phyloP scores from a whole-genome alignment of 2,797 vertebrate genomes.

The Melanogrammus aeglefinus region DNA sequence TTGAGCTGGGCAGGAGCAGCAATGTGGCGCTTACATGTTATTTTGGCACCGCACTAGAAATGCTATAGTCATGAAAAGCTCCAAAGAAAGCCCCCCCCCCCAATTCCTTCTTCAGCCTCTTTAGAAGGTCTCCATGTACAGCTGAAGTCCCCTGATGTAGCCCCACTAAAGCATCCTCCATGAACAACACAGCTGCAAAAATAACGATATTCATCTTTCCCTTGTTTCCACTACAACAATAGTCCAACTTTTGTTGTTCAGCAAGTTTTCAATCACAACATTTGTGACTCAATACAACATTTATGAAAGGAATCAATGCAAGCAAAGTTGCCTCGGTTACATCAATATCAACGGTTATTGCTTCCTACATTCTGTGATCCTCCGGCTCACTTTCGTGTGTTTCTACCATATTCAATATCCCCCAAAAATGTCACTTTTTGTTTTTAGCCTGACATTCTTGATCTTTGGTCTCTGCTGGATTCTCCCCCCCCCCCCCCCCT shows the following conservation, averaged over 20 bases:
- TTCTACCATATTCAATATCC: background rate
- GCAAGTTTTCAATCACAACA: too few species aligned
- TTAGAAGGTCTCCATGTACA: slow-evolving; percentile 24
- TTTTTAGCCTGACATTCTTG: background rate
- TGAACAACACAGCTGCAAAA: background rate
- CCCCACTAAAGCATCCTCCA: slow-evolving; percentile 6
- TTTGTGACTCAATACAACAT: too few species aligned
- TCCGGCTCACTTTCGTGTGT: background rate
- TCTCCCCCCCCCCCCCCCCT: too few species aligned
- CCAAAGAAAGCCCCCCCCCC: slow-evolving; percentile 34
- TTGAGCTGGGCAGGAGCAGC: slow-evolving; percentile 32
- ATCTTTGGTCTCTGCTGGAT: background rate
- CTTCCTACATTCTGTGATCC: background rate
- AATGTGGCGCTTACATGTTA: slow-evolving; percentile 45
- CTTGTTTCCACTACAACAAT: background rate
- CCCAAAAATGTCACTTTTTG: background rate
- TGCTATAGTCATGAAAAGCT: slow-evolving; percentile 35
- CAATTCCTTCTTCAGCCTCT: slow-evolving; percentile 35
- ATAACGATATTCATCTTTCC: background rate
- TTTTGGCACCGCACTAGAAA: slow-evolving; percentile 43
- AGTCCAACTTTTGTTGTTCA: too few species aligned
- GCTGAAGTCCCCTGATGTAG: slow-evolving; percentile 21
- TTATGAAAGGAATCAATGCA: too few species aligned
- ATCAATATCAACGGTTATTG: too few species aligned
- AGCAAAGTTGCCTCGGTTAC: too few species aligned